These are phyloP conservation scores for Diorhabda carinulata DNA, from an alignment of 1,140 invertebrate species.

Conservation along the genomic window DNA sequence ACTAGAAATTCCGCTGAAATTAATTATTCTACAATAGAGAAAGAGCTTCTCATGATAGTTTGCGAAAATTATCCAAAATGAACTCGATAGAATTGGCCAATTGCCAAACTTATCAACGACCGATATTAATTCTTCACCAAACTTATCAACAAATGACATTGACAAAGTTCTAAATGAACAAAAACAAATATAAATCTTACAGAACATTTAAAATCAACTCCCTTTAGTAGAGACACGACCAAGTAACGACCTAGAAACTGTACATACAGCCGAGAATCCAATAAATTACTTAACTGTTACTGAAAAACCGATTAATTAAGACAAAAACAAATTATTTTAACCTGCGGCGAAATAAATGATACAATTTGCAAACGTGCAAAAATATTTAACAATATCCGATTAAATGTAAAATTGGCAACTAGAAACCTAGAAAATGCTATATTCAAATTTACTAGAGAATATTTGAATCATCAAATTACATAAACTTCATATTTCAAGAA, in stretches of 20 bases:
- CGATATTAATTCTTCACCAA: conserved; percentile 6
- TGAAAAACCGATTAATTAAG: conserved; percentile 21
- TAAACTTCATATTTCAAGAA: conserved; percentile 24
- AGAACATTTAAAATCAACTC: no score
- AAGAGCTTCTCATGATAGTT: conserved; percentile 37
- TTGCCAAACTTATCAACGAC: conserved; percentile 16
- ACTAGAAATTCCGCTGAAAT: conserved; percentile 16
- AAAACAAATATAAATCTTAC: no score
- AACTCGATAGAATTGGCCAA: conserved; percentile 7
- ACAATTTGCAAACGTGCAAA: conserved; percentile 7
- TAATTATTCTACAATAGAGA: conserved; percentile 37
- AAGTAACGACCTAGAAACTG: conserved; percentile 15
- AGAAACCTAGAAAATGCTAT: conserved; percentile 2
- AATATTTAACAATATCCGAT: conserved; percentile 21
- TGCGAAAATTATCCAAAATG: conserved; percentile 16
- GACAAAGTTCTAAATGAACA: no score
- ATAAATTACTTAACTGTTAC: conserved; percentile 17
- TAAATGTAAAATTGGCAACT: conserved; percentile 16
- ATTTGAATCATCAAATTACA: conserved; percentile 24
- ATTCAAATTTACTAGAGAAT: conserved; percentile 24
- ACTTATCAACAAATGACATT: no score
- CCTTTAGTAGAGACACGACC: no score
- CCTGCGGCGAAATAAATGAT: background rate
- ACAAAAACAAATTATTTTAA: conserved; percentile 27
- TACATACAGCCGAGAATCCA: conserved; percentile 23